Conservation (phyloP, 2,797 vertebrate species). For the Garrulus glandarius region DNA sequence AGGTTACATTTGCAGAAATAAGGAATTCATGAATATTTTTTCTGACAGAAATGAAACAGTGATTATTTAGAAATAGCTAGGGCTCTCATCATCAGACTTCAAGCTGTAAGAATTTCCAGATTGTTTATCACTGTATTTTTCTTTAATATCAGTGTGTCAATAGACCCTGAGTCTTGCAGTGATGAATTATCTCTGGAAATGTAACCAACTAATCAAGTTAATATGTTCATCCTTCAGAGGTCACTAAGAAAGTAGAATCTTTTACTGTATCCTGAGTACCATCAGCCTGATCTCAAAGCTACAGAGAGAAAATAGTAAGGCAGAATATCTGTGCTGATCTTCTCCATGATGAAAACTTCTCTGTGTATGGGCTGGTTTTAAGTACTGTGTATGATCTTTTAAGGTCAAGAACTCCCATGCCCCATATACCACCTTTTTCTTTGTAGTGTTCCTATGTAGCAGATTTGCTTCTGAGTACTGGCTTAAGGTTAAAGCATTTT, state of each 20-base stretch:
- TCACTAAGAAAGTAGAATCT: neutral
- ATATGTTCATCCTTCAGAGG: neutral
- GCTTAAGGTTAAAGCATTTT: neutral
- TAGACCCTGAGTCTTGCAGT: neutral
- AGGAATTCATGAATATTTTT: neutral
- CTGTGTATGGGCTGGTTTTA: neutral
- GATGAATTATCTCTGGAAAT: neutral
- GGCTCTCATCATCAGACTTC: neutral
- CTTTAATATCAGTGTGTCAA: neutral
- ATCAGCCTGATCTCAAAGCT: rapidly evolving
- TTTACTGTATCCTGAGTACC: neutral
- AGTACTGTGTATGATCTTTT: neutral
- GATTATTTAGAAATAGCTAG: neutral
- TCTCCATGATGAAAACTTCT: neutral
- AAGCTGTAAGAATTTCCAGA: neutral
- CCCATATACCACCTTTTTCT: neutral
- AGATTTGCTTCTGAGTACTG: neutral
- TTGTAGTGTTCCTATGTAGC: neutral
- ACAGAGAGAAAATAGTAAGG: neutral
- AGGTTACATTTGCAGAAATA: neutral
- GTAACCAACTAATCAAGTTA: neutral
- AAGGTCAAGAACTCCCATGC: neutral
- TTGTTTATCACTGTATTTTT: neutral
- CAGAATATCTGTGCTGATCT: neutral
- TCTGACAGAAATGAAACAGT: neutral